Percentiles rank a stretch among this genome's conserved stretches.
phyloP scores from a whole-genome alignment of 1,140 invertebrate genomes.

The Cotesia vestalis region DNA sequence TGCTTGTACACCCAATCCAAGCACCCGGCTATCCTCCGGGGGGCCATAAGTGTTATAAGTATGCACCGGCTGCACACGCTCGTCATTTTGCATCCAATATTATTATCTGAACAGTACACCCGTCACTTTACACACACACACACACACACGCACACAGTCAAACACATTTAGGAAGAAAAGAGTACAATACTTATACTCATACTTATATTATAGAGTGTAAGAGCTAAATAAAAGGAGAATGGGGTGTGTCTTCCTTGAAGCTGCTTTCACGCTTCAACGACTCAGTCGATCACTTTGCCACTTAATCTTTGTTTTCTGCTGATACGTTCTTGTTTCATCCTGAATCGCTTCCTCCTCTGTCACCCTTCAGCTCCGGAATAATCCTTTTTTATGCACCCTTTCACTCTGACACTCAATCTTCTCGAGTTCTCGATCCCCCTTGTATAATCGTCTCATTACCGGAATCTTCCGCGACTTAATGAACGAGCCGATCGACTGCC shows the following conservation, averaged over 20 bases:
- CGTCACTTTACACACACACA: background rate
- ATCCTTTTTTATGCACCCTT: background rate
- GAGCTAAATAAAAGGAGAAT: background rate
- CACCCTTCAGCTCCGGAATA: no score
- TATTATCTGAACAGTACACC: no score
- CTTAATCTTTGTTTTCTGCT: no score
- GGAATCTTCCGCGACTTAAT: constrained; percentile 15
- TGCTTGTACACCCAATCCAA: constrained; percentile 23
- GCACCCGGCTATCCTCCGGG: constrained; percentile 1
- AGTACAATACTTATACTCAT: background rate
- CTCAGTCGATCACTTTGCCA: no score
- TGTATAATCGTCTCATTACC: constrained; percentile 16
- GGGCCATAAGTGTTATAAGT: constrained; percentile 27
- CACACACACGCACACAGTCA: background rate
- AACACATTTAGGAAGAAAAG: no score
- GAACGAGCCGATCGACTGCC: constrained; percentile 18
- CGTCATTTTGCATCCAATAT: constrained; percentile 14
- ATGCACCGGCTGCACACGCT: constrained; percentile 24
- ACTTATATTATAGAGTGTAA: background rate
- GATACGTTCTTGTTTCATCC: no score
- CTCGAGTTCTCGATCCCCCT: background rate
- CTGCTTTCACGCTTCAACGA: constrained; percentile 5
- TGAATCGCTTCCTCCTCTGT: no score
- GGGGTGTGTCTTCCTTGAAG: background rate
- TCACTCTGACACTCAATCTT: background rate